A percentile compares a stretch with the other conserved stretches of the same genome.
Conservation (phyloP, 2,113 vertebrate genomes). For the Solea senegalensis region DNA sequence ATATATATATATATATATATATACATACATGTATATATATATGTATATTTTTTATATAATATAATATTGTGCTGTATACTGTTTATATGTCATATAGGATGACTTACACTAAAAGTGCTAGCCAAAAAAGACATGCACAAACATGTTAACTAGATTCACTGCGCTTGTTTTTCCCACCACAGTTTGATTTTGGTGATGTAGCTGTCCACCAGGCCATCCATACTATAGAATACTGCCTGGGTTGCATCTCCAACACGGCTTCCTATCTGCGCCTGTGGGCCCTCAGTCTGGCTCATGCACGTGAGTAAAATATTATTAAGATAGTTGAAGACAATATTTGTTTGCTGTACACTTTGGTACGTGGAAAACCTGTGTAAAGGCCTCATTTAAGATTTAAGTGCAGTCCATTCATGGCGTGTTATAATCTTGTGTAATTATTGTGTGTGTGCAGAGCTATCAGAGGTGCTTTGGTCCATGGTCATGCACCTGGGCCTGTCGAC, state of each 20-base stretch:
- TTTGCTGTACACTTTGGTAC: too few relatives aligned
- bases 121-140: neutral
- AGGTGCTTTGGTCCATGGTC: conserved; percentile 96
- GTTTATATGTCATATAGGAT: neutral
- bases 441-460: conserved; percentile 86
- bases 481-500: conserved; percentile 88
- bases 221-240: conserved; percentile 98
- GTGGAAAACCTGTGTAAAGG: too few relatives aligned
- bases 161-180: conserved; percentile 38
- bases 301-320: conserved; percentile 78
- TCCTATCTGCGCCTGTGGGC: conserved; percentile 98
- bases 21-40: too few relatives aligned
- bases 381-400: too few relatives aligned
- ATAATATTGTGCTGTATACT: too few relatives aligned
- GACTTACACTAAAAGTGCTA: neutral
- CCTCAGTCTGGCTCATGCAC: conserved; percentile 95
- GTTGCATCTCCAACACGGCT: conserved; percentile 97
- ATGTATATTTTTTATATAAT: too few relatives aligned
- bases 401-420: neutral
- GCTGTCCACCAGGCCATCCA: conserved; percentile 97
- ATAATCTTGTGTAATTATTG: neutral
- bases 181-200: conserved; percentile 95
- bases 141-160: neutral
- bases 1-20: too few relatives aligned
- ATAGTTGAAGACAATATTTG: too few relatives aligned